Percentiles rank a stretch among this genome's conserved stretches.
phyloP scores from a whole-genome alignment of 2,797 vertebrate species.

The Crocodylus rhombifer region DNA sequence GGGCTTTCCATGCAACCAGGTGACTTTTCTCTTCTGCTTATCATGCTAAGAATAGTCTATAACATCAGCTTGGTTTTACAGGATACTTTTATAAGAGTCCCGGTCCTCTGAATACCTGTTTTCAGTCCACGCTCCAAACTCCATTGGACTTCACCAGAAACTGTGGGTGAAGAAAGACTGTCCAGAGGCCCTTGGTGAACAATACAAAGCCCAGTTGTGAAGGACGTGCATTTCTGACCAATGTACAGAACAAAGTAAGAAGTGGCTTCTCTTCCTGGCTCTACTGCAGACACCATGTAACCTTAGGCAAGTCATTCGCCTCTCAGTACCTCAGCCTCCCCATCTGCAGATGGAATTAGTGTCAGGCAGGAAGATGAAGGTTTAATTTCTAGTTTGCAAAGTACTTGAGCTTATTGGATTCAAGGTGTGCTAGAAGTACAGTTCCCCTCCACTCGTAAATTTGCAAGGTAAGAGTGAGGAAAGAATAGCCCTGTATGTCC shows the following conservation, averaged over 20 bases:
- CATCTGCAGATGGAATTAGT: neutral
- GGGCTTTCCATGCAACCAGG: neutral
- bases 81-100: neutral
- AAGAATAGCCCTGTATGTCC: neutral
- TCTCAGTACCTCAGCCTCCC: neutral
- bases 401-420: neutral
- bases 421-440: neutral
- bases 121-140: neutral
- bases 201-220: neutral
- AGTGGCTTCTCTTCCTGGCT: neutral
- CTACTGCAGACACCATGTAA: neutral
- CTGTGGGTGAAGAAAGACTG: neutral
- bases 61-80: conserved; percentile 1
- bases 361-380: neutral
- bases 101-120: neutral
- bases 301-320: neutral
- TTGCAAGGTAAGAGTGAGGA: neutral
- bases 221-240: neutral
- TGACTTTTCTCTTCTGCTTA: conserved; percentile 34
- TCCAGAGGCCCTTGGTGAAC: neutral
- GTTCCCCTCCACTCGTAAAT: accelerated
- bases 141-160: neutral
- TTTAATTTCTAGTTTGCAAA: neutral
- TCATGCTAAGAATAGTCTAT: conserved; percentile 5
- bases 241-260: too few relatives aligned